Percentiles rank a stretch among this genome's conserved stretches.
phyloP scores from a whole-genome alignment of 2,888 invertebrate genomes.

The Adelphocoris suturalis region DNA sequence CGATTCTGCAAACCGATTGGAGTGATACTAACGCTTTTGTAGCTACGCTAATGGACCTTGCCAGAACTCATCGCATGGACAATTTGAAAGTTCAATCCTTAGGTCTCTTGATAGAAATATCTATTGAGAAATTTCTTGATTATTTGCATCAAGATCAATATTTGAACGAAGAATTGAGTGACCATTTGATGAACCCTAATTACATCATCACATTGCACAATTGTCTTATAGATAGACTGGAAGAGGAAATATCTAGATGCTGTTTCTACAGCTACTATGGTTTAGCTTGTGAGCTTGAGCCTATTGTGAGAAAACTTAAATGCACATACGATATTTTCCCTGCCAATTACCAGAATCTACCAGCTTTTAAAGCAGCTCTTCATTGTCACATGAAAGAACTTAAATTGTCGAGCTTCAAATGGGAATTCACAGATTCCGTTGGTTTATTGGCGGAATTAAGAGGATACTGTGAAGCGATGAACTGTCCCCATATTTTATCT shows the following conservation, averaged over 20 bases:
- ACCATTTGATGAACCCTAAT: constrained; percentile 81
- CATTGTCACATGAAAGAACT: constrained; percentile 20
- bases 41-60: constrained; percentile 65
- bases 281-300: constrained; percentile 74
- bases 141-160: constrained; percentile 71
- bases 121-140: constrained; percentile 73
- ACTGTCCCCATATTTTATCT: constrained; percentile 71
- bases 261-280: constrained; percentile 72
- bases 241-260: constrained; percentile 79
- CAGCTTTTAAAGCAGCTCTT: constrained; percentile 57
- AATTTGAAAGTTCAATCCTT: constrained; percentile 72
- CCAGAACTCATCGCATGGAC: constrained; percentile 64
- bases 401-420: constrained; percentile 67
- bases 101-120: constrained; percentile 69
- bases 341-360: constrained; percentile 70
- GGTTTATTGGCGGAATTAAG: constrained; percentile 68
- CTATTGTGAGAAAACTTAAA: constrained; percentile 39
- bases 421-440: constrained; percentile 70
- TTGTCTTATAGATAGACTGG: constrained; percentile 83
- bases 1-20: constrained; percentile 69
- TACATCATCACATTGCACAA: constrained; percentile 85
- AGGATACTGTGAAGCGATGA: constrained; percentile 72
- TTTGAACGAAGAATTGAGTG: constrained; percentile 68
- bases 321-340: constrained; percentile 59
- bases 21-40: constrained; percentile 65